phyloP scores from a whole-genome alignment of 2,113 vertebrate genomes.

The Pedetes capensis region DNA sequence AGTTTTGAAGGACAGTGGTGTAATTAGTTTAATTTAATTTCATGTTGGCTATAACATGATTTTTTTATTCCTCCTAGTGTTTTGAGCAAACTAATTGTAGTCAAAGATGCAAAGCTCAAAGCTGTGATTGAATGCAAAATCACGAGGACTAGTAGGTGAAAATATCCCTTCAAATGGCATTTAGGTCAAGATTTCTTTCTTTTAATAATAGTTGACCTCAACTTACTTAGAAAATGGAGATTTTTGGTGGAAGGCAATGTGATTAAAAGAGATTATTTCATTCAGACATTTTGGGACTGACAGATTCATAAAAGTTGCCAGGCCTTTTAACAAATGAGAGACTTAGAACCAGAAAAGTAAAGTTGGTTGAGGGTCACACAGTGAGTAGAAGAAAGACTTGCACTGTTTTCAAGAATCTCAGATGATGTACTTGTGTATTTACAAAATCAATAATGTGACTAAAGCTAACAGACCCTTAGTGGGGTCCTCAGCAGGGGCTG shows the following conservation, averaged over 20 bases:
- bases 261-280: neutral
- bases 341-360: neutral
- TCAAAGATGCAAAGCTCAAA: constrained; percentile 13
- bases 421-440: neutral
- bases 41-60: neutral
- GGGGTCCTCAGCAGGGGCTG: neutral
- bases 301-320: neutral
- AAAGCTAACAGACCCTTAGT: neutral
- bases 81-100: constrained; percentile 49
- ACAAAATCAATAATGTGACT: neutral
- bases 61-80: neutral
- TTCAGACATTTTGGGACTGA: neutral
- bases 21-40: constrained; percentile 57
- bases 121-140: neutral
- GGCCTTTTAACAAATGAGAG: constrained; percentile 33
- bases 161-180: neutral
- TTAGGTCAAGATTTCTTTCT: neutral
- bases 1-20: constrained; percentile 53
- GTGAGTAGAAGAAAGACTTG: neutral
- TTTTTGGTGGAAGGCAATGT: neutral
- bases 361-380: neutral
- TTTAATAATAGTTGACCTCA: neutral
- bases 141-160: neutral
- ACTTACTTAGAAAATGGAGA: constrained; percentile 21
- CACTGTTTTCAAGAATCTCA: neutral